These are phyloP conservation scores for Oscheius sp. DNA, from an alignment of 2,888 invertebrate genomes.

Conservation along the genomic window DNA sequence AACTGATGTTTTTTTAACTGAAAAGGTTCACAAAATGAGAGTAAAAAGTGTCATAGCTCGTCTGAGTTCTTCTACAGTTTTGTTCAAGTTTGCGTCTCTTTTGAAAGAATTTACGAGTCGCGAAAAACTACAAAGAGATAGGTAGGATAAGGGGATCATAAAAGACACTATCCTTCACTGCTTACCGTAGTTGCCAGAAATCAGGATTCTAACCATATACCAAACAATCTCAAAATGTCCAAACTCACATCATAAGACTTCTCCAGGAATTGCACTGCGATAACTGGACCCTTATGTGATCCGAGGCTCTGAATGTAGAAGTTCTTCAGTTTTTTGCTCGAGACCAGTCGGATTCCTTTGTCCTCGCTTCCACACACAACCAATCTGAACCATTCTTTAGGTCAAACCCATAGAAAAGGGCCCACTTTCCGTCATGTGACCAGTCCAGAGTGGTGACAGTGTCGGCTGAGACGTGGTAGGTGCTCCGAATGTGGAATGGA, in stretches of 20 bases:
- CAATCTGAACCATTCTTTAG: conserved; percentile 74
- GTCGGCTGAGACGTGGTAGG: conserved; percentile 86
- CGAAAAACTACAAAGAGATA: too few relatives aligned
- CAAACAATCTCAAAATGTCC: too few relatives aligned
- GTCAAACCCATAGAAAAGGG: neutral
- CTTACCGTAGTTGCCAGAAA: too few relatives aligned
- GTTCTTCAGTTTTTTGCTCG: conserved; percentile 83
- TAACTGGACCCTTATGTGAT: conserved; percentile 86
- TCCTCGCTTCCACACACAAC: conserved; percentile 92
- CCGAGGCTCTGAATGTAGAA: conserved; percentile 84
- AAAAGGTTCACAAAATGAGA: too few relatives aligned
- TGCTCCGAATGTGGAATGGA: conserved; percentile 86
- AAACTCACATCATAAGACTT: conserved; percentile 83
- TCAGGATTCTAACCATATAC: too few relatives aligned
- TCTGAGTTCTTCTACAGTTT: too few relatives aligned
- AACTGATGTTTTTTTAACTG: too few relatives aligned
- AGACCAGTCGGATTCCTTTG: conserved; percentile 84
- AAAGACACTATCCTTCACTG: too few relatives aligned
- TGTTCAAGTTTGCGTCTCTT: too few relatives aligned
- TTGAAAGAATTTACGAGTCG: too few relatives aligned
- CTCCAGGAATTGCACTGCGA: conserved; percentile 88
- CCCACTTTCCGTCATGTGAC: conserved; percentile 87
- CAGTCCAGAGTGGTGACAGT: conserved; percentile 89
- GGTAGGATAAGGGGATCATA: too few relatives aligned
- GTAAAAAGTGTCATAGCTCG: too few relatives aligned